Evolutionary conservation across 2,113 vertebrate species (phyloP).

Genomic region (Scatophagus argus): DNA sequence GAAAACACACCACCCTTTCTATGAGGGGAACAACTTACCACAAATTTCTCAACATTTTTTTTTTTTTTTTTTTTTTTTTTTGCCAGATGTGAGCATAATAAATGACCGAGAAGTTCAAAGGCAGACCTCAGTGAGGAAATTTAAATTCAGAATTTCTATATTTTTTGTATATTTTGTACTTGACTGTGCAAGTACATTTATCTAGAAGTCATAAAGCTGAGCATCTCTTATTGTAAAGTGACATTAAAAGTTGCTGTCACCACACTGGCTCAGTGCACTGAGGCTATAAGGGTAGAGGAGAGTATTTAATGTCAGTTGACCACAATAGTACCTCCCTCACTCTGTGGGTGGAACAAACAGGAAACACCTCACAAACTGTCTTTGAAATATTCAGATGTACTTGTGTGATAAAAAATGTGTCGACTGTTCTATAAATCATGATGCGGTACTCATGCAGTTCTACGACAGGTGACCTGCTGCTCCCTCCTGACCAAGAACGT

Average conservation of each 20-base stretch:
- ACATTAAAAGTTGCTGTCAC: not conserved
- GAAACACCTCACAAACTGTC: not conserved
- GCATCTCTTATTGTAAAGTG: not conserved
- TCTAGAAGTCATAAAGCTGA: not conserved
- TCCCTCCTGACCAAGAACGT: not conserved
- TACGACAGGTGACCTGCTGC: slow-evolving; percentile 10
- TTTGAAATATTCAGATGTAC: not conserved
- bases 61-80: not conserved
- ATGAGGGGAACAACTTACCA: not conserved
- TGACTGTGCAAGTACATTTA: too few relatives aligned
- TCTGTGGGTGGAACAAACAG: slow-evolving; percentile 11
- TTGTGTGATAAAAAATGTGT: too few relatives aligned
- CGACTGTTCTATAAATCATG: not conserved
- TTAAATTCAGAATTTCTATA: not conserved
- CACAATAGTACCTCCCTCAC: slow-evolving; percentile 6
- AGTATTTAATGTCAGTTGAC: slow-evolving; percentile 11
- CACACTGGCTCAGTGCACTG: not conserved
- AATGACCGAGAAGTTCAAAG: too few relatives aligned
- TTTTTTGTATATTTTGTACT: not conserved
- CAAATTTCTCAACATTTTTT: not conserved
- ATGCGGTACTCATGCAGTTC: not conserved
- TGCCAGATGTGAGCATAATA: not conserved
- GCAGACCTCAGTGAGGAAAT: too few relatives aligned
- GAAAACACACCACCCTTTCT: not conserved
- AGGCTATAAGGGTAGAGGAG: not conserved